Conservation (phyloP, 1,140 invertebrate genomes). For the Philotrypesis tridentata region DNA sequence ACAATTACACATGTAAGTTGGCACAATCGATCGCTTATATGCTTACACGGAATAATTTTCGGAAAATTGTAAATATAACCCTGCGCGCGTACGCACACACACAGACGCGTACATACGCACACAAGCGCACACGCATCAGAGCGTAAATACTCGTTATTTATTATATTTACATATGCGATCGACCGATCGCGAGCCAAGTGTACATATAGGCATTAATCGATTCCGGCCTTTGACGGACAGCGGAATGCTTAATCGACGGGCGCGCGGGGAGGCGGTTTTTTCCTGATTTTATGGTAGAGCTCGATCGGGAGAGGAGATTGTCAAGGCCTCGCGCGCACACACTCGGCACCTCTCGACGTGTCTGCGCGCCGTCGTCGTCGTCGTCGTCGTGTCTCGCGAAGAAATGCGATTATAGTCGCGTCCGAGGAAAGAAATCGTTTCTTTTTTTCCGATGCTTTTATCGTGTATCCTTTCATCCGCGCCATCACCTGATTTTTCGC, state of each 20-base stretch:
- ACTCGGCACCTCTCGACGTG: not conserved
- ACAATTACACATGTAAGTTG: not conserved
- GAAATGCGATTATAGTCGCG: too few species aligned
- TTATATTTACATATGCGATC: not conserved
- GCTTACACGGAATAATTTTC: too few species aligned
- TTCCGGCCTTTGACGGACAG: conserved; percentile 14
- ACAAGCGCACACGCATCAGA: not conserved
- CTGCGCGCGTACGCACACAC: not conserved
- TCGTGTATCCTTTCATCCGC: not conserved
- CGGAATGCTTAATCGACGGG: conserved; percentile 20
- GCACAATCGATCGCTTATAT: too few species aligned
- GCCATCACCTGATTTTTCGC: not conserved
- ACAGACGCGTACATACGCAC: too few species aligned
- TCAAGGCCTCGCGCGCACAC: not conserved
- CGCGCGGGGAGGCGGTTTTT: conserved; percentile 26
- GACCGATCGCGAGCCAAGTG: not conserved
- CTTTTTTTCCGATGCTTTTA: not conserved
- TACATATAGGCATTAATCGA: conserved; percentile 19
- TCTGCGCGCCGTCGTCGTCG: too few species aligned
- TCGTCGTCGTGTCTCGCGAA: too few species aligned
- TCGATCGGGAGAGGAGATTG: not conserved
- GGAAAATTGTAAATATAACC: conserved; percentile 32
- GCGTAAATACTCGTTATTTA: conserved; percentile 28
- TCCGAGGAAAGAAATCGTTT: not conserved
- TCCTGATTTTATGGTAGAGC: conserved; percentile 26